phyloP scores from a whole-genome alignment of 1,140 invertebrate genomes.

The Wasmannia auropunctata region DNA sequence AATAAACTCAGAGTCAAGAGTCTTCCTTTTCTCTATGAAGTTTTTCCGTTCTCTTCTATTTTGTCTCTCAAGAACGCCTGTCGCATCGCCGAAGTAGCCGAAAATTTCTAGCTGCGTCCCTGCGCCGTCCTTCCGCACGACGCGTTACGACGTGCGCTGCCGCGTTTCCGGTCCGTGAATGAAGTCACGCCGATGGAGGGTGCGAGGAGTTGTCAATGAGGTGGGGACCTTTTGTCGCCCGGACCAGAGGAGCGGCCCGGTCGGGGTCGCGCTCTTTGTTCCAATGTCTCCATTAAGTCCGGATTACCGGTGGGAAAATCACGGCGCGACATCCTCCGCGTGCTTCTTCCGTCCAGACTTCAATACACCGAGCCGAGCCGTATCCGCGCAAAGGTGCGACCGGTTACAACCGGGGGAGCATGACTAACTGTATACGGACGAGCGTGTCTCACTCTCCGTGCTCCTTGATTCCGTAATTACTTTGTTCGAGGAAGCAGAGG shows the following conservation, averaged over 20 bases:
- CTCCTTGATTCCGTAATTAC: slow-evolving; percentile 32
- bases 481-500: slow-evolving; percentile 5
- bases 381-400: slow-evolving; percentile 51
- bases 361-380: background rate
- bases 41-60: too few relatives aligned
- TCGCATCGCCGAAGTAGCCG: too few relatives aligned
- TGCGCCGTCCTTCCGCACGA: background rate
- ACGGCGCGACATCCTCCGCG: background rate
- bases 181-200: background rate
- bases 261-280: slow-evolving; percentile 1
- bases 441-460: slow-evolving; percentile 26
- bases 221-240: slow-evolving; percentile 13
- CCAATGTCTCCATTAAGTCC: slow-evolving; percentile 34
- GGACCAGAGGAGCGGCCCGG: slow-evolving; percentile 51
- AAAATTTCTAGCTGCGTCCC: background rate
- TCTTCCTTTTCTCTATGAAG: too few relatives aligned
- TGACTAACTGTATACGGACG: slow-evolving; percentile 60
- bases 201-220: slow-evolving; percentile 21
- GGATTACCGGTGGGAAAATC: slow-evolving; percentile 29
- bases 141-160: too few relatives aligned
- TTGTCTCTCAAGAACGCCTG: background rate
- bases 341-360: background rate
- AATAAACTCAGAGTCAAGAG: background rate
- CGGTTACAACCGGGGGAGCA: slow-evolving; percentile 59
- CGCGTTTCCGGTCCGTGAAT: slow-evolving; percentile 39